Base-by-base conservation (phyloP, 1,140 invertebrate genomes). In the Solen grandis region DNA sequence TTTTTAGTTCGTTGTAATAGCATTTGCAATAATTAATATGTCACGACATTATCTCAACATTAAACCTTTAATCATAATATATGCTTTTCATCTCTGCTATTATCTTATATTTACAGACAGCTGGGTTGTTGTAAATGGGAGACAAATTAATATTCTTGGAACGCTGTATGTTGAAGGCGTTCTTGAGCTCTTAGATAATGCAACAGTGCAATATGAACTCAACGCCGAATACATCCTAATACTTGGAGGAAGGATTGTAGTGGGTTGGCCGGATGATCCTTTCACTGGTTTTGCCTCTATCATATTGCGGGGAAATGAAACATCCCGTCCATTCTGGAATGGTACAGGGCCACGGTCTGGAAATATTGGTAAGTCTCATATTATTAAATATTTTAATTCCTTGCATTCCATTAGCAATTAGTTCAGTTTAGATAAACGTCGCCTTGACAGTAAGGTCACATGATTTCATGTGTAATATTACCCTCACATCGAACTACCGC, bases 41-140 rank as follows among this genome's bases (percentile, higher is more conserved):
- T n/a, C n/a, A n/a, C n/a, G n/a, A n/a, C n/a, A n/a, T n/a, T n/a
- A n/a, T n/a, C n/a, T n/a, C n/a, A n/a, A n/a, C n/a, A n/a, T n/a
- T n/a, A n/a, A n/a, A n/a, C n/a, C n/a, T n/a, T n/a, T n/a, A n/a
- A n/a, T n/a, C n/a, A n/a, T n/a, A n/a, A n/a, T n/a, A n/a, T n/a
- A n/a, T n/a, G n/a, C n/a, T n/a, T n/a, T n/a, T n/a, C n/a, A n/a
- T n/a, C n/a, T n/a, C n/a, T n/a, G n/a, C n/a, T n/a, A n/a, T n/a
- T n/a, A n/a, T n/a, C n/a, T n/a, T 68, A 46, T 50, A 46, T 55
- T 73, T 80, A 50, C 74, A 91, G 91, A 79, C 63, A 74, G 82
- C 29, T 92, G 90, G 90, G 75, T 91, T 14, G 83, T 91, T 1
- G 85, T 85, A 1, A 85, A 90, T 73, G 46, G 31, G 19, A 57